Conservation (phyloP, 2,113 vertebrate genomes). For the Salvelinus fontinalis region DNA sequence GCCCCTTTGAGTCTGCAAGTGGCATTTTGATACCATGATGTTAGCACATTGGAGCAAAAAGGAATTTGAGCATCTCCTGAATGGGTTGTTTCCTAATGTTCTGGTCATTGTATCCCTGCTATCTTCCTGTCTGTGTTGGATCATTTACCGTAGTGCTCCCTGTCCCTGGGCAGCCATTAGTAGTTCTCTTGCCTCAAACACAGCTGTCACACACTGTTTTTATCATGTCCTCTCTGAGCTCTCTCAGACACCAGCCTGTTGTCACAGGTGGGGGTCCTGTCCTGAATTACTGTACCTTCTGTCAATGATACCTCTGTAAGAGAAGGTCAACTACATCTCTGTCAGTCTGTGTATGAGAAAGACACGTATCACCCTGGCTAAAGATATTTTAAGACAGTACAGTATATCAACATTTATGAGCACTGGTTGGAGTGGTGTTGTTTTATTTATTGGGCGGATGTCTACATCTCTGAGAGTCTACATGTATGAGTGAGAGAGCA, state of each 20-base stretch:
- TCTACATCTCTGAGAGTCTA: background rate
- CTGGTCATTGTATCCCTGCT: no score
- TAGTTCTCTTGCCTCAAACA: slow-evolving; percentile 11
- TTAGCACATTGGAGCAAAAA: no score
- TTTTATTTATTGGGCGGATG: background rate
- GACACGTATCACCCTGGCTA: slow-evolving; percentile 3
- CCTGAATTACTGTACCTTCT: slow-evolving; percentile 10
- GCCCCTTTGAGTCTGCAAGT: slow-evolving; percentile 25
- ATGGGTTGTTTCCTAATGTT: no score
- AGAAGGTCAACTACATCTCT: slow-evolving; percentile 11
- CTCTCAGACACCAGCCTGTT: slow-evolving; percentile 26
- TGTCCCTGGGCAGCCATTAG: background rate
- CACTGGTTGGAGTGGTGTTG: background rate
- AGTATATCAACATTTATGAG: background rate
- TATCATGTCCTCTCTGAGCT: slow-evolving; percentile 26
- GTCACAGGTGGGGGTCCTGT: slow-evolving; percentile 6
- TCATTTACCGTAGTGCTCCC: no score
- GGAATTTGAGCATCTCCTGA: no score
- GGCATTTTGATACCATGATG: background rate
- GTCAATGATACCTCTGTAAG: slow-evolving; percentile 18
- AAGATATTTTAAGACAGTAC: no score
- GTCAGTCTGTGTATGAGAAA: slow-evolving; percentile 13
- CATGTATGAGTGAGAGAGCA: background rate
- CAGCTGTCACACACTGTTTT: slow-evolving; percentile 9
- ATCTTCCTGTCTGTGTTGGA: no score